These are phyloP conservation scores for Phenganax stokvisi DNA, from an alignment of 92 coral and sea anemone species.

Conservation along the genomic window DNA sequence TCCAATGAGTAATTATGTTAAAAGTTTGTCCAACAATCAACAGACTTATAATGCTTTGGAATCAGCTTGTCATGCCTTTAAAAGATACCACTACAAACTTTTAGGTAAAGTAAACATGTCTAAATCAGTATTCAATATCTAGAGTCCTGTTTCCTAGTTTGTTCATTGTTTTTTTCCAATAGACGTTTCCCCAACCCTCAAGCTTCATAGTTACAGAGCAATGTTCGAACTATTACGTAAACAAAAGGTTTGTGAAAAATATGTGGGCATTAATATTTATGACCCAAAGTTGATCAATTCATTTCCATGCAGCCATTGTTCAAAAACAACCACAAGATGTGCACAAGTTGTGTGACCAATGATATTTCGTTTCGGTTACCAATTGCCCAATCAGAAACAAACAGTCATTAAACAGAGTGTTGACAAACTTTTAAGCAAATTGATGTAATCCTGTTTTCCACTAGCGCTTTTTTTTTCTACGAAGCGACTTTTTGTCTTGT, in stretches of 20 bases:
- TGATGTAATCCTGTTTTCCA: background rate
- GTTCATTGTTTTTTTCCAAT: background rate
- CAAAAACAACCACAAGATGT: background rate
- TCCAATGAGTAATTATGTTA: constrained; percentile 34
- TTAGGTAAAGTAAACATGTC: constrained; percentile 5
- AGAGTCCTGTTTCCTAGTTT: background rate
- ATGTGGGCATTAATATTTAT: background rate
- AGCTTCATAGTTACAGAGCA: constrained; percentile 34
- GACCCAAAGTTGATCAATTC: background rate
- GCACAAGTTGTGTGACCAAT: background rate
- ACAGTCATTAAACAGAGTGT: too few relatives aligned
- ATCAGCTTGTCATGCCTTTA: constrained; percentile 36
- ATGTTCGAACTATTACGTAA: constrained; percentile 22
- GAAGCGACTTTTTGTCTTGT: too few relatives aligned
- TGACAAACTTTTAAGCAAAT: too few relatives aligned
- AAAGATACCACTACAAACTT: constrained; percentile 24
- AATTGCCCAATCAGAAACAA: background rate
- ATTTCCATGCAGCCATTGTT: background rate
- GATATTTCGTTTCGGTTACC: background rate
- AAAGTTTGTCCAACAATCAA: constrained; percentile 1
- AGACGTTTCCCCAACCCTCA: constrained; percentile 31
- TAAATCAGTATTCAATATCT: background rate
- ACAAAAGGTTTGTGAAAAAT: constrained; percentile 13
- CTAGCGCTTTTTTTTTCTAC: too few relatives aligned
- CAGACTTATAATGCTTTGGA: constrained; percentile 31